Conservation (phyloP, 2,888 invertebrate genomes). For the Drosophila hawaiiensis region DNA sequence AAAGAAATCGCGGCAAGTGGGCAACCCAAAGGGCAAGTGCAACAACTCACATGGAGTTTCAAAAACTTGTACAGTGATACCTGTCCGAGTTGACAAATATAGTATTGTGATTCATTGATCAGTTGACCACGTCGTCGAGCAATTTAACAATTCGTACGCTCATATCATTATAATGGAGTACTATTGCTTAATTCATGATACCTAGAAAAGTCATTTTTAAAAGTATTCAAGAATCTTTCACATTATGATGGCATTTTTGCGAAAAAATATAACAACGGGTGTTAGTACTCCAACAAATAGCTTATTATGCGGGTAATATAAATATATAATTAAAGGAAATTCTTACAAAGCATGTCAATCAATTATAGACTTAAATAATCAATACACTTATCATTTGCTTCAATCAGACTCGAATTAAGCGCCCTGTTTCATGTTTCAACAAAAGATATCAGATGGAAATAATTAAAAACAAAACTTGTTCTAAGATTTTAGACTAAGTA, state of each 20-base stretch:
- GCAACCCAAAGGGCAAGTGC: conserved; percentile 41
- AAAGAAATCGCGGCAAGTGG: conserved; percentile 52
- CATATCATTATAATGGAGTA: conserved; percentile 1
- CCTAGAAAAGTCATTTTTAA: background rate
- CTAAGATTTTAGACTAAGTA: background rate
- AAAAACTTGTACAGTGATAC: conserved; percentile 30
- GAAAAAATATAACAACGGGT: background rate
- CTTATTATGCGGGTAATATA: background rate
- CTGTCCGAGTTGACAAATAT: conserved; percentile 22
- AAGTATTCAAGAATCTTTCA: background rate
- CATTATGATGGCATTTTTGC: background rate
- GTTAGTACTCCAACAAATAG: background rate
- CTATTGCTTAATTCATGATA: background rate
- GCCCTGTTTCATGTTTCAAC: background rate
- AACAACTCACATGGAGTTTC: conserved; percentile 13
- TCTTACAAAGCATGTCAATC: background rate
- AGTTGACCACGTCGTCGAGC: conserved; percentile 34
- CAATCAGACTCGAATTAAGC: background rate
- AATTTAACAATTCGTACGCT: background rate
- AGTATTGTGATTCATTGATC: conserved; percentile 41
- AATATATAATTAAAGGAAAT: background rate
- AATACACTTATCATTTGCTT: too few relatives aligned
- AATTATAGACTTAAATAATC: background rate
- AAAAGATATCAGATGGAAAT: background rate
- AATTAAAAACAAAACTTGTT: background rate